Evolutionary conservation across 2,797 vertebrate species (phyloP).

Genomic region (Rhinatrema bivittatum): DNA sequence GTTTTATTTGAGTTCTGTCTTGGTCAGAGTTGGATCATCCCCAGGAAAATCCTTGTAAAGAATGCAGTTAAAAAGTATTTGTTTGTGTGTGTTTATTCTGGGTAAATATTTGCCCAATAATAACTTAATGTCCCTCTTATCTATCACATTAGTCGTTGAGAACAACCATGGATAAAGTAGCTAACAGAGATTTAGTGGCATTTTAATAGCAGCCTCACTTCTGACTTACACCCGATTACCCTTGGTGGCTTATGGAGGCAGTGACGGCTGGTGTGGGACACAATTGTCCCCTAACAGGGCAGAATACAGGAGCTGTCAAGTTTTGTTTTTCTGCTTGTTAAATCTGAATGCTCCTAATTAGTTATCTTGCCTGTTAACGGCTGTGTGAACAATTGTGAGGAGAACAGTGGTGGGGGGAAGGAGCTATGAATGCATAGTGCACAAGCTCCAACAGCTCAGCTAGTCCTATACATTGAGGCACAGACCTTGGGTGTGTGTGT

Average conservation of each 20-base stretch:
- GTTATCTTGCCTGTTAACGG: conserved; percentile 39
- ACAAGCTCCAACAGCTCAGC: conserved; percentile 6
- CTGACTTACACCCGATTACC: conserved; percentile 11
- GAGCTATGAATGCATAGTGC: conserved; percentile 24
- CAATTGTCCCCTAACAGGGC: conserved; percentile 29
- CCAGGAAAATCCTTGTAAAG: too few relatives aligned
- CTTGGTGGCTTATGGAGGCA: conserved; percentile 18
- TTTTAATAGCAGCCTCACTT: conserved; percentile 47
- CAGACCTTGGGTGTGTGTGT: conserved; percentile 9
- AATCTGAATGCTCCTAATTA: conserved; percentile 74
- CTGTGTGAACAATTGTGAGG: conserved; percentile 12
- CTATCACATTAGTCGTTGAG: conserved; percentile 41
- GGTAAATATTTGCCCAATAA: conserved; percentile 11
- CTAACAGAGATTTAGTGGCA: conserved; percentile 43
- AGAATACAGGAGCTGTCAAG: conserved; percentile 65
- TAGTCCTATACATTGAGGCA: conserved; percentile 11
- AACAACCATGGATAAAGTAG: conserved; percentile 48
- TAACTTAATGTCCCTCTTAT: conserved; percentile 18
- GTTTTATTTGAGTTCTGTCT: too few relatives aligned
- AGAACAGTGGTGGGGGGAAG: conserved; percentile 11
- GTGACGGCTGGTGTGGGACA: conserved; percentile 3
- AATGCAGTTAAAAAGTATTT: too few relatives aligned
- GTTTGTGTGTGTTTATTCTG: not conserved
- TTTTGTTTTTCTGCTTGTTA: conserved; percentile 75
- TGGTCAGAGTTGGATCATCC: too few relatives aligned